phyloP scores from a whole-genome alignment of 2,113 vertebrate genomes.

The Naja naja region DNA sequence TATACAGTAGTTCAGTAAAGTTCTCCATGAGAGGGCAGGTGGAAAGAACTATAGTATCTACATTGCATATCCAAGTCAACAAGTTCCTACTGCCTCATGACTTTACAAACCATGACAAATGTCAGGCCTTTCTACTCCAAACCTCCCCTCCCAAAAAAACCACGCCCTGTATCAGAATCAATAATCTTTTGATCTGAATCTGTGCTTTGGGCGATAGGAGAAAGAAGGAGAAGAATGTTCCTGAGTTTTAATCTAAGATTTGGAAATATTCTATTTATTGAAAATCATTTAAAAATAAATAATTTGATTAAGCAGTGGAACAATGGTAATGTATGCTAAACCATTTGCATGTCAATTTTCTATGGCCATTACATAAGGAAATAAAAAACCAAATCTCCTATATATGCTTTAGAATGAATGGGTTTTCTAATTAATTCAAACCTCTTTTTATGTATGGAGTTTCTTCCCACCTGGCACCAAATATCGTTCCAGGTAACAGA shows the following conservation, averaged over 20 bases:
- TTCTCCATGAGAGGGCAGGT: not conserved
- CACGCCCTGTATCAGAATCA: not conserved
- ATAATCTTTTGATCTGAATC: not conserved
- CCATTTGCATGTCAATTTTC: not conserved
- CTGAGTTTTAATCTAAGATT: not conserved
- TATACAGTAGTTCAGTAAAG: not conserved
- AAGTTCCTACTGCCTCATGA: not conserved
- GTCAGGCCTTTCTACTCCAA: not conserved
- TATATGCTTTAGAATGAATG: not conserved
- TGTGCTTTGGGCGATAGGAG: not conserved
- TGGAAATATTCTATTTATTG: not conserved
- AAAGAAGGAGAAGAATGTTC: not conserved
- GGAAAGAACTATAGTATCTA: not conserved
- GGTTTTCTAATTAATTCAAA: not conserved
- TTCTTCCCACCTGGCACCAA: too few species aligned
- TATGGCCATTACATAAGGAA: not conserved
- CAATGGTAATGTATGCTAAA: not conserved
- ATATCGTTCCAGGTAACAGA: not conserved
- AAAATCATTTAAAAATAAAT: not conserved
- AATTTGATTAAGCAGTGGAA: not conserved
- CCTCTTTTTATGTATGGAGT: not conserved
- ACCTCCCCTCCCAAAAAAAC: not conserved
- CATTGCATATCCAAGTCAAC: not conserved
- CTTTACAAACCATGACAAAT: not conserved
- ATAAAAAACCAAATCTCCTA: not conserved